phyloP scores from a whole-genome alignment of 2,113 vertebrate genomes.

The Alces alces region DNA sequence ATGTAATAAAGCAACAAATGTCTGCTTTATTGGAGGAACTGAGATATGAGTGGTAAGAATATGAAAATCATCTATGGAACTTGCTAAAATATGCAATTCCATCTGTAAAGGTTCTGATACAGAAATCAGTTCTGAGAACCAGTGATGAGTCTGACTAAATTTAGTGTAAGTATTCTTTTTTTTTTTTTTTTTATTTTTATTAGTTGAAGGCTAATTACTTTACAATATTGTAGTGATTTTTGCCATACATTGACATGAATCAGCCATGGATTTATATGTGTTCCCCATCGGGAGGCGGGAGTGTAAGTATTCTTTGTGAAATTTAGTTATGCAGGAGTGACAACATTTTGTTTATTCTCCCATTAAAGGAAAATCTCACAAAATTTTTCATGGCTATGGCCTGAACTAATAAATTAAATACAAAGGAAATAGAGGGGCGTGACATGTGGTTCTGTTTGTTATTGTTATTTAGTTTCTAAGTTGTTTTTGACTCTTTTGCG shows the following conservation, averaged over 20 bases:
- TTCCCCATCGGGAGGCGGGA: no score
- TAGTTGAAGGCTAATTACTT: no score
- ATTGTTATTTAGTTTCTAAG: background rate
- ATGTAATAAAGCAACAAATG: background rate
- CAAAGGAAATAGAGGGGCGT: background rate
- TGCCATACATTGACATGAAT: no score
- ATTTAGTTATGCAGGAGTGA: background rate
- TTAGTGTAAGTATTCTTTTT: background rate
- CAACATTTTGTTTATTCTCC: background rate
- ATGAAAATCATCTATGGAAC: background rate
- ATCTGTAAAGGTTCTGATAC: background rate
- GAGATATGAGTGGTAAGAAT: background rate
- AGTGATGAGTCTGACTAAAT: background rate
- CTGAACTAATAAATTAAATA: background rate
- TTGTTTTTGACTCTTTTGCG: rapidly evolving
- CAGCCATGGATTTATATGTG: no score
- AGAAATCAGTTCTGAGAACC: background rate
- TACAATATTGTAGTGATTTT: no score
- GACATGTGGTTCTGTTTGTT: background rate
- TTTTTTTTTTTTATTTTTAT: no score
- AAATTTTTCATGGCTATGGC: background rate
- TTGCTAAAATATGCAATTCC: background rate
- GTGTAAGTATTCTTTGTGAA: background rate
- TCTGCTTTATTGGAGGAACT: background rate
- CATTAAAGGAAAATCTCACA: background rate